These are phyloP conservation scores for Galeopterus variegatus DNA, from an alignment of 2,113 vertebrate genomes.

Conservation along the genomic window DNA sequence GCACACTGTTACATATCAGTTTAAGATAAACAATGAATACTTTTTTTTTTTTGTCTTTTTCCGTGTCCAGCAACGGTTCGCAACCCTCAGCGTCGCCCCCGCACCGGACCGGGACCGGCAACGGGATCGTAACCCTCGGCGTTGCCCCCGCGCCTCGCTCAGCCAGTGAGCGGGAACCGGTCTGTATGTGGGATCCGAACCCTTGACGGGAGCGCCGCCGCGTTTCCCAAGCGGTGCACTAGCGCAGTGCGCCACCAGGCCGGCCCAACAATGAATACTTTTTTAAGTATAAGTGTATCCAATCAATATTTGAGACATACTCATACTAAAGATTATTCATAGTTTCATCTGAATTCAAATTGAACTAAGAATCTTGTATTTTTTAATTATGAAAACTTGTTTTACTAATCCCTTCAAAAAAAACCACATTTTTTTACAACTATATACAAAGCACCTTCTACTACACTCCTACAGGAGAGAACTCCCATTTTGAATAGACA, in stretches of 20 bases:
- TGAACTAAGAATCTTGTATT: neutral
- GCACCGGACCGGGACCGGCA: no score
- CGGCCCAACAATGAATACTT: neutral
- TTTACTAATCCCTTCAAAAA: neutral
- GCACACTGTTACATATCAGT: neutral
- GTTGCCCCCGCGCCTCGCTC: no score
- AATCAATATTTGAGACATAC: neutral
- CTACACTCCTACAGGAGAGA: neutral
- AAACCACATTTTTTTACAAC: neutral
- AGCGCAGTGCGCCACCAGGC: no score
- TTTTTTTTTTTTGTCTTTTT: no score
- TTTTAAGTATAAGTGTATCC: neutral
- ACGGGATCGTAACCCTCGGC: no score
- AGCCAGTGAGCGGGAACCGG: no score
- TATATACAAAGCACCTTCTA: neutral
- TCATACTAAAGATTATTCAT: neutral
- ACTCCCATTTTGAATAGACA: neutral
- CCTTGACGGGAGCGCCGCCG: no score
- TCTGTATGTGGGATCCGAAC: no score
- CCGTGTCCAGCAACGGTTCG: no score
- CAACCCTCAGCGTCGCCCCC: no score
- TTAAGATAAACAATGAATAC: neutral
- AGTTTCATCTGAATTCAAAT: neutral
- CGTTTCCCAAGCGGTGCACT: no score
- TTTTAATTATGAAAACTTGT: constrained; percentile 14